These are phyloP conservation scores for Pammene aurita DNA, from an alignment of 2,888 invertebrate species.

Conservation along the genomic window DNA sequence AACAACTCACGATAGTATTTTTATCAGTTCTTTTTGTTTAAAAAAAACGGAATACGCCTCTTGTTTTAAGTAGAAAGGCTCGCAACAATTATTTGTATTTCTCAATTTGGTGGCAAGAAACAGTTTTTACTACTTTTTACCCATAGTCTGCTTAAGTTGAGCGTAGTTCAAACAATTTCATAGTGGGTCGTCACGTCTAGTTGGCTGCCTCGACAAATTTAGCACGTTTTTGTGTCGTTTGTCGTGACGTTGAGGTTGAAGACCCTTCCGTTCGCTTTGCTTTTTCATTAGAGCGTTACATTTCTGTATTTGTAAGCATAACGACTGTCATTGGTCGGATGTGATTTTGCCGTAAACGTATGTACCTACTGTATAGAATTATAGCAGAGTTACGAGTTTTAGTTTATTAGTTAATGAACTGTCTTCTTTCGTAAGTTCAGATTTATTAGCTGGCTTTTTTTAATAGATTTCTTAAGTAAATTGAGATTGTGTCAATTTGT, in stretches of 20 bases:
- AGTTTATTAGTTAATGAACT: no score
- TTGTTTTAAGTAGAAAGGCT: no score
- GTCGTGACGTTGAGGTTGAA: slow-evolving; percentile 67
- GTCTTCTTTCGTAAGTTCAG: no score
- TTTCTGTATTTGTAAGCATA: slow-evolving; percentile 54
- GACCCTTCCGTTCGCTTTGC: slow-evolving; percentile 68
- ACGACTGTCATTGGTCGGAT: slow-evolving; percentile 39
- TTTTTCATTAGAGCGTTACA: slow-evolving; percentile 78
- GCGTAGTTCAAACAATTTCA: slow-evolving; percentile 66
- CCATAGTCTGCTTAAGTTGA: slow-evolving; percentile 22
- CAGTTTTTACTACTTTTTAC: slow-evolving; percentile 7
- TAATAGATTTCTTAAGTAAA: no score
- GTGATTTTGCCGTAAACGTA: slow-evolving; percentile 6
- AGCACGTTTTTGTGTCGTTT: slow-evolving; percentile 73
- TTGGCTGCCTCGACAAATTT: slow-evolving; percentile 73
- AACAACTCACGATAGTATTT: no score
- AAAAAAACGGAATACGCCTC: no score
- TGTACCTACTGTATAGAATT: not conserved
- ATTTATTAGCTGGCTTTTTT: no score
- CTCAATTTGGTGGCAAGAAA: no score
- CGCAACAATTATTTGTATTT: no score
- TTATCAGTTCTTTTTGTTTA: no score
- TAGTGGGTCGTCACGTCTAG: slow-evolving; percentile 72
- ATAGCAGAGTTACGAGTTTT: no score
- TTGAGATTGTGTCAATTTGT: no score